Base-by-base conservation (phyloP, 2,113 vertebrate species). In the Dermatemys mawii region DNA sequence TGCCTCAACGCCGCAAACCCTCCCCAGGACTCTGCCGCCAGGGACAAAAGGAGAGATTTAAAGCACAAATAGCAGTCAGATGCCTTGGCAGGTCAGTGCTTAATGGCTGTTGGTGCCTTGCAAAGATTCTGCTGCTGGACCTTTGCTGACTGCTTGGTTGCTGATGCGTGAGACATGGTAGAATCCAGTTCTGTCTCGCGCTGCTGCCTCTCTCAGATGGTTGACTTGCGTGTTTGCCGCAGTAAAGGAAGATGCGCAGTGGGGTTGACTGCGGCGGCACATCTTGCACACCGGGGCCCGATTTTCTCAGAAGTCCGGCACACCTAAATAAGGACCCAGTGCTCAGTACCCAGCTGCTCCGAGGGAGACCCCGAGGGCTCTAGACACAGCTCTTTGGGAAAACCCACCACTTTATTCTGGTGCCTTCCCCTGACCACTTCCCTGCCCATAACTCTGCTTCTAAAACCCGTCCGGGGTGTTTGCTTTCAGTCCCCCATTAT, bases 1-100 rank as follows among this genome's bases (percentile, higher is more conserved):
- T 32, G 7, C 46, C 73, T 14, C 10, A 19, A 55, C 3, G 12
- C 19, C 21, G 32, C 55, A 41, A 11, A 13, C 19, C 51, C 75
- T 78, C 5, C 4, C 0, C 17, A 50, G 44, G 26, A 0, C 13
- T 67, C 32, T 67, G n/a, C 63, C n/a, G 35, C 63, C 63, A 9
- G 17, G 9, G n/a, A 2, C 5, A 4, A 19, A 5, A 84, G 67
- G 32, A 9, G 5, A 53, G n/a, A 41, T 81, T 27, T 41, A 2
- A 53, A n/a, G 50, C 21, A 9, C 12, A 81, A 81, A 12, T 2
- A 3, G 50, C 32, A 53, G 49, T 50, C 12, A n/a, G 63, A n/a
- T 67, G 16, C 67, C 7, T 70, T 4, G 12, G 57, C 27, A 6
- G 57, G 29, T 60, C 6, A 5, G 29, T 17, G 19, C 17, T 13